Percentiles rank a stretch among this genome's conserved stretches.
phyloP scores from a whole-genome alignment of 2,888 invertebrate genomes.

The Hesperia comma region DNA sequence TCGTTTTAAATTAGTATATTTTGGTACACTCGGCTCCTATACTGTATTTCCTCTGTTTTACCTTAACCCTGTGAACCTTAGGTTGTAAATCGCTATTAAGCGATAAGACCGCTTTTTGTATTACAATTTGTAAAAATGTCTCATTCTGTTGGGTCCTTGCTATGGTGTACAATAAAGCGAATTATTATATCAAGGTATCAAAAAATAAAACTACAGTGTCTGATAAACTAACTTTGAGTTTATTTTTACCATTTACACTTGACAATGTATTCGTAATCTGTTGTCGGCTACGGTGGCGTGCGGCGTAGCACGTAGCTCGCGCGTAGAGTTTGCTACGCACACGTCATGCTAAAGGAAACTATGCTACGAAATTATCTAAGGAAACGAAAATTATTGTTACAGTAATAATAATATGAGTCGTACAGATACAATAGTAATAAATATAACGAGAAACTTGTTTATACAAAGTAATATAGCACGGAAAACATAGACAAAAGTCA shows the following conservation, averaged over 20 bases:
- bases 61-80: too few species aligned
- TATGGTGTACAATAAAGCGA: too few species aligned
- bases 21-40: too few species aligned
- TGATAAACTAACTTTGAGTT: conserved; percentile 86
- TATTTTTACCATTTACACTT: conserved; percentile 86
- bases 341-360: conserved; percentile 63
- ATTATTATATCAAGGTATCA: too few species aligned
- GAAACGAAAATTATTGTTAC: conserved; percentile 45
- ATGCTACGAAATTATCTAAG: conserved; percentile 56
- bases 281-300: conserved; percentile 77
- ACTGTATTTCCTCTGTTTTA: too few species aligned
- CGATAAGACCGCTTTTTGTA: too few species aligned
- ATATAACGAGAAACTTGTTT: conserved; percentile 40
- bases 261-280: conserved; percentile 84
- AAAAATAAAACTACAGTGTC: conserved; percentile 79
- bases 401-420: conserved; percentile 40
- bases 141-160: too few species aligned
- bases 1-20: too few species aligned
- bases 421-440: conserved; percentile 31
- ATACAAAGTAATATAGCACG: conserved; percentile 49
- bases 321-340: conserved; percentile 69
- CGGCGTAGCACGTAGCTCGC: conserved; percentile 76
- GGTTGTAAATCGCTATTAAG: too few species aligned
- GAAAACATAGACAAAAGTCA: conserved; percentile 51
- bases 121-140: too few species aligned